These are phyloP conservation scores for Vollenhovia emeryi DNA, from an alignment of 1,140 invertebrate species.

Conservation along the genomic window DNA sequence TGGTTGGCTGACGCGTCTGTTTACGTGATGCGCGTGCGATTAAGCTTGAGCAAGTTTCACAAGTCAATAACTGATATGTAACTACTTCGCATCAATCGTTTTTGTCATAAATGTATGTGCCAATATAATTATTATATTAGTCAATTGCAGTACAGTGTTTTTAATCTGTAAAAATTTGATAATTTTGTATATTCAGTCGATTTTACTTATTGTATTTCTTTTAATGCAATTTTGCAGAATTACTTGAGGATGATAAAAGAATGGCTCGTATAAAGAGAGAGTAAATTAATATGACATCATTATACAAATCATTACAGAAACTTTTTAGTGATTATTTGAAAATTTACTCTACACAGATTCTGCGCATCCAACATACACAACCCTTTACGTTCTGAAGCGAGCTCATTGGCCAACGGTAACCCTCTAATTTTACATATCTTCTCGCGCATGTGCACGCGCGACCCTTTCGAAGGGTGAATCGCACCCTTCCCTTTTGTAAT, in stretches of 20 bases:
- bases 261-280: neutral
- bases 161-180: neutral
- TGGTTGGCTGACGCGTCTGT: slow-evolving; percentile 4
- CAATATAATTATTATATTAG: neutral
- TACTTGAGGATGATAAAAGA: neutral
- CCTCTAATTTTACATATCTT: slow-evolving; percentile 55
- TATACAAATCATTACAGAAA: neutral
- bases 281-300: neutral
- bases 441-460: slow-evolving; percentile 46
- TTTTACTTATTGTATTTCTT: neutral
- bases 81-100: neutral
- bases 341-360: neutral
- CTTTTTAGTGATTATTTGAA: slow-evolving; percentile 22
- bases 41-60: neutral
- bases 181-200: neutral
- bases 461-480: slow-evolving; percentile 43
- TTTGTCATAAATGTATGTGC: neutral
- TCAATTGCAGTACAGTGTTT: neutral
- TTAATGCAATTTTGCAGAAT: neutral
- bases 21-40: neutral
- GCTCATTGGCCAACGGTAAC: slow-evolving; percentile 25
- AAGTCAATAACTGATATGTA: neutral
- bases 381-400: slow-evolving; percentile 34
- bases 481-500: slow-evolving; percentile 47
- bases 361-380: neutral